These are phyloP conservation scores for Seriola dumerili DNA, from an alignment of 2,113 vertebrate species.

Conservation along the genomic window DNA sequence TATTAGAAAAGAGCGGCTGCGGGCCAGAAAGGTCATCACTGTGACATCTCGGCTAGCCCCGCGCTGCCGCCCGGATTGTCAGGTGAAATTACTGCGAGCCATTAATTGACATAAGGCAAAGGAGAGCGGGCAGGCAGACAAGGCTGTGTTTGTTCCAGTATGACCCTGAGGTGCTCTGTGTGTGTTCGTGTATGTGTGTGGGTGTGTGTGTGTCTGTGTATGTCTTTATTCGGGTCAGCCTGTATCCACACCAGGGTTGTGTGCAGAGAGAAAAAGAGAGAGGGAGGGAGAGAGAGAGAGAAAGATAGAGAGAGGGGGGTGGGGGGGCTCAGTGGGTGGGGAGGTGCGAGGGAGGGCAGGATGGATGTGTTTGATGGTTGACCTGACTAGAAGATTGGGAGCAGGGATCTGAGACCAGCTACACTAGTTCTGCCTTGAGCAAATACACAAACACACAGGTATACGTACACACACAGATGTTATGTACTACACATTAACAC, in stretches of 20 bases:
- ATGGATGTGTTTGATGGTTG: constrained; percentile 95
- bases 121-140: constrained; percentile 81
- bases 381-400: constrained; percentile 99
- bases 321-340: constrained; percentile 65
- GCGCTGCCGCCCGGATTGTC: constrained; percentile 92
- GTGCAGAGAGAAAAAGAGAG: constrained; percentile 47
- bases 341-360: constrained; percentile 82
- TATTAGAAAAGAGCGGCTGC: constrained; percentile 88
- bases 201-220: constrained; percentile 33
- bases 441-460: constrained; percentile 67
- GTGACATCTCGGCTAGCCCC: constrained; percentile 93
- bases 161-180: constrained; percentile 80
- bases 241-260: constrained; percentile 74
- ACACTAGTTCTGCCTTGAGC: constrained; percentile 78
- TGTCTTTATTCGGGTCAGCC: constrained; percentile 73
- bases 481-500: constrained; percentile 26
- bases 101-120: constrained; percentile 98
- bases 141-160: constrained; percentile 82
- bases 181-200: constrained; percentile 54
- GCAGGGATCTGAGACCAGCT: constrained; percentile 88
- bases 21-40: constrained; percentile 95
- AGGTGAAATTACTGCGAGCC: constrained; percentile 97
- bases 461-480: constrained; percentile 56
- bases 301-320: constrained; percentile 22
- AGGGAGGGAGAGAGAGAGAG: constrained; percentile 46